phyloP scores from a whole-genome alignment of 2,888 invertebrate species.

The Aphidoletes aphidimyza region DNA sequence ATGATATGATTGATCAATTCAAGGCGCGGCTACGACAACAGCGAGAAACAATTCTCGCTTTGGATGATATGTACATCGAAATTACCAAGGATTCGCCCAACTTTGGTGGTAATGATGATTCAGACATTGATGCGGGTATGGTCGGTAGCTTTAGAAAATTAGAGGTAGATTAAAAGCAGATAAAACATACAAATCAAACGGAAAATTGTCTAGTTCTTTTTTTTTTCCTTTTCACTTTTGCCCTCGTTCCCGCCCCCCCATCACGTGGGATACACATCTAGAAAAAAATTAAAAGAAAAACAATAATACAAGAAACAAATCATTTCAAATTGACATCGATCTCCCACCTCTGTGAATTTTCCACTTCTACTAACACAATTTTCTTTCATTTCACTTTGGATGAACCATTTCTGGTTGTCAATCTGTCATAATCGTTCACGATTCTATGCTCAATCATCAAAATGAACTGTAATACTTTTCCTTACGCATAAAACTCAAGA shows the following conservation, averaged over 20 bases:
- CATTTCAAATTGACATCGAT: not conserved
- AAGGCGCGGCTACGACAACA: slow-evolving; percentile 74
- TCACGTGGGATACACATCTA: not conserved
- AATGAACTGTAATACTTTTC: too few species aligned
- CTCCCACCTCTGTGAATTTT: not conserved
- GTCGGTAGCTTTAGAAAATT: slow-evolving; percentile 87
- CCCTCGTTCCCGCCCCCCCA: too few species aligned
- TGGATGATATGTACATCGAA: slow-evolving; percentile 82
- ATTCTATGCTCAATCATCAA: not conserved
- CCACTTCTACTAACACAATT: not conserved
- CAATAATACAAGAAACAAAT: too few species aligned
- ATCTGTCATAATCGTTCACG: not conserved
- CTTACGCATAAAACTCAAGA: too few species aligned
- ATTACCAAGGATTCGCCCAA: slow-evolving; percentile 69
- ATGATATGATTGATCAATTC: slow-evolving; percentile 82
- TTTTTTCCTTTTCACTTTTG: too few species aligned
- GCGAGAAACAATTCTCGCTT: slow-evolving; percentile 74
- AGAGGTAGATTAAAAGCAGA: slow-evolving; percentile 76
- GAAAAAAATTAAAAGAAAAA: too few species aligned
- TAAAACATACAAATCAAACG: not conserved
- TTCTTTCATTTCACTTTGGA: not conserved
- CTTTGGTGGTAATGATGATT: slow-evolving; percentile 72
- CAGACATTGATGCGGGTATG: slow-evolving; percentile 77
- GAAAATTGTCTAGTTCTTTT: slow-evolving; percentile 25
- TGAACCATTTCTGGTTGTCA: not conserved